Evolutionary conservation across 1,140 invertebrate species (phyloP), one percentile per base, ranked within the genome.

Genomic region (Solenopsis fugax): DNA sequence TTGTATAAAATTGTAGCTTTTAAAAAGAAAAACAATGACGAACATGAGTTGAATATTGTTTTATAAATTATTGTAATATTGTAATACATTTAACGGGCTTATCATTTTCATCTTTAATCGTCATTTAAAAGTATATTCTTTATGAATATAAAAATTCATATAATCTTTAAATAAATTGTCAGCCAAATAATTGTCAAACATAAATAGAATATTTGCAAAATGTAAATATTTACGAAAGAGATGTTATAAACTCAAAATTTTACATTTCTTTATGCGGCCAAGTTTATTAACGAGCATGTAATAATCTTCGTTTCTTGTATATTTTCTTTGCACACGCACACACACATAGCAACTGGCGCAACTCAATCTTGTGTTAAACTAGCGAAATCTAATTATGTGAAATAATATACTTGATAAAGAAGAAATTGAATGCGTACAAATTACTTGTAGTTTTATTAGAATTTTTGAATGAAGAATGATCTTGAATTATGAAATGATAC

Each of bases 251-350:
- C 45, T 48, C 37, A 41, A 10, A 73, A 54, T 37, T 73, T 56
- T 58, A 10, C 12, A 37, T 41, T 75, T 56, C 29, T n/a, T 12
- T 56, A n/a, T n/a, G 34, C 3, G 2, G 34, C 2, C 5, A 75
- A 12, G 16, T 75, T 21, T 75, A 75, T 75, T 56, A 73, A 75
- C n/a, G n/a, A 75, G 34, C 45, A 48, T 10, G 18, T 37, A 41
- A 13, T 41, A 58, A 41, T 58, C 5, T 21, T 54, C 1, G 3
- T 73, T 71, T 29, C 48, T 4, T 58, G 10, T 41, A 58, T 37
- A 52, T 52, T 52, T 6, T 52, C 50, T 52, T 52, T 52, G 10
- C 10, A 52, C 16, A 52, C 16, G 18, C 16, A 18, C 16, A 41
- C 56, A 9, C 4, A 73, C 12, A 58, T 41, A 56, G n/a, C 24